Percentiles rank a stretch among this genome's conserved stretches.
Evolutionary conservation across 2,113 vertebrate genomes (phyloP).

Genomic region (Nyctereutes procyonoides): DNA sequence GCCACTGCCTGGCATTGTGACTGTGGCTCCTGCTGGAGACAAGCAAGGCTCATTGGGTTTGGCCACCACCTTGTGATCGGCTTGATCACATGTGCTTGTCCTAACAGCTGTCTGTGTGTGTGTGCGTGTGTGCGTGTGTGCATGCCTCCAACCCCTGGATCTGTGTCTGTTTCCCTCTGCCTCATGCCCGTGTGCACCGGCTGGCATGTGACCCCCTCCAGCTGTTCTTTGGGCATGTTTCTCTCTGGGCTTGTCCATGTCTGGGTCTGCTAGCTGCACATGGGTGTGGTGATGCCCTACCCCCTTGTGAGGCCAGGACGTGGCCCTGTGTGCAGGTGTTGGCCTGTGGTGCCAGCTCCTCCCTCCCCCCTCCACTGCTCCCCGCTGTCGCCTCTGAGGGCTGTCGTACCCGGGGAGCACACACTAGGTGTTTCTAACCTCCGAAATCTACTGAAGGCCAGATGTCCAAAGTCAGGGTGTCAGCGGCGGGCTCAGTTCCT

Average conservation of each 20-base stretch:
- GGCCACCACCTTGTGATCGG: rapidly evolving
- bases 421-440: rapidly evolving
- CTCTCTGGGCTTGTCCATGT: neutral
- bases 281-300: rapidly evolving
- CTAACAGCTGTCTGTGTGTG: neutral
- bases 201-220: no score
- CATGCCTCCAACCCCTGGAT: no score
- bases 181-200: no score
- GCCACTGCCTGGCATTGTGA: neutral
- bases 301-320: neutral
- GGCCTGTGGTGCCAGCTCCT: neutral
- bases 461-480: neutral
- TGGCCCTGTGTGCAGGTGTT: neutral
- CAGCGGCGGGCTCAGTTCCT: no score
- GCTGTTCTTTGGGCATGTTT: neutral
- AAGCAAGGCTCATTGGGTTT: neutral
- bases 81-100: neutral
- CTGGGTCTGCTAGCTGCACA: neutral
- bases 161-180: neutral
- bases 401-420: neutral
- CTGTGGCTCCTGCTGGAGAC: neutral
- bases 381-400: neutral
- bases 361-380: neutral
- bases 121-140: neutral
- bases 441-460: neutral